Evolutionary conservation across 2,797 vertebrate species (phyloP), one percentile per base, ranked within the genome.

Genomic region (Cetoscarus ocellatus): DNA sequence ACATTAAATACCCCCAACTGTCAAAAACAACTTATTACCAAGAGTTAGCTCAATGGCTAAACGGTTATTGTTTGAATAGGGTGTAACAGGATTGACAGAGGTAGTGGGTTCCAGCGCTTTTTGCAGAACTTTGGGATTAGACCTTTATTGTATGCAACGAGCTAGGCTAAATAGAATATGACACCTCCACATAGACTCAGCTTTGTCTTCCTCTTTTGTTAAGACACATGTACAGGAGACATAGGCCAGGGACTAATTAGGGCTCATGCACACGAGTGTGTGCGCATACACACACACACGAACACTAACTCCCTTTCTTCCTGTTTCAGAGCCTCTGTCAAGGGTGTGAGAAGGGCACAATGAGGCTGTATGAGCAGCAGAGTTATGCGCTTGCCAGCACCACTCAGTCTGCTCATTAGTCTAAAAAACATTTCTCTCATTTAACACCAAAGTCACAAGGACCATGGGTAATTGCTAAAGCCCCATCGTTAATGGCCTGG

Each of bases 1-100:
- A 91, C 83, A 91, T 86, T 81, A 90, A 93, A 92, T 79, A 88
- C 70, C 82, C 80, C 75, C 69, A 65, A 76, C 68, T 82, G 81
- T 88, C 86, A 87, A 80, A 88, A 89, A 79, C 82, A 88, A 84
- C 77, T 84, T 65, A 85, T 90, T 84, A 85, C 68, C 80, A 51
- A 13, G 52, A 49, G 61, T 73, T 69, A 38, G 64, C 39, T 80
- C 48, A 84, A 80, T 40, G 66, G 61, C 48, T 69, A 79, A 63
- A 57, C 51, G 69, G 7, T 36, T 13, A 10, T 11, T 51, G 49
- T 51, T 12, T 52, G 50, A 14, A 34, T 53, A 11, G 67, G 74
- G 67, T 55, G 64, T 67, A 71, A 79, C 59, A 48, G 44, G 61
- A 67, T 17, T 11, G 55, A 73, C 49, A 13, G 55, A 61, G 64